These are phyloP conservation scores for Python bivittatus DNA, from an alignment of 2,113 vertebrate genomes.

Conservation along the genomic window DNA sequence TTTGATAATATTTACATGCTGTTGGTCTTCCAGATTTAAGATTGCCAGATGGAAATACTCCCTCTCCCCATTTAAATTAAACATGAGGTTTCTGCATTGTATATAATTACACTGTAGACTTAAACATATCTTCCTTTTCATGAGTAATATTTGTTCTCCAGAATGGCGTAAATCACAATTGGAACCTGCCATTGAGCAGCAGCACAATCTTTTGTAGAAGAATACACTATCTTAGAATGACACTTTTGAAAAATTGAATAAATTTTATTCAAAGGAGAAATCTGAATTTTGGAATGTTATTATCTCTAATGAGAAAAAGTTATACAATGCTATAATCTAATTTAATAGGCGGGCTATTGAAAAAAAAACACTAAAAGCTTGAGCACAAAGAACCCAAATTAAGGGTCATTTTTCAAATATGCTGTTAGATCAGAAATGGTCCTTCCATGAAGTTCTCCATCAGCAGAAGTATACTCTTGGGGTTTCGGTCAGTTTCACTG, in stretches of 20 bases:
- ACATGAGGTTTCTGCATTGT: slow-evolving; percentile 57
- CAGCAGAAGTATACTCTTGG: neutral
- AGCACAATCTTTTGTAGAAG: slow-evolving; percentile 51
- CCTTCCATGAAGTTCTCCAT: neutral
- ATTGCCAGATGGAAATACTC: slow-evolving; percentile 32
- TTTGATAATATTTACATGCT: slow-evolving; percentile 67
- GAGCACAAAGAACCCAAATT: neutral
- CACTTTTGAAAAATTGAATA: slow-evolving; percentile 49
- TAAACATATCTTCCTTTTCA: slow-evolving; percentile 59
- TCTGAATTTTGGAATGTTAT: slow-evolving; percentile 37
- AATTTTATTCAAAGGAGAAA: slow-evolving; percentile 39
- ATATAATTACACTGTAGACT: slow-evolving; percentile 59
- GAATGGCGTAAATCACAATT: slow-evolving; percentile 52
- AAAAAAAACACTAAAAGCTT: neutral
- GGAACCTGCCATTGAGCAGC: slow-evolving; percentile 49
- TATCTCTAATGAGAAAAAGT: neutral
- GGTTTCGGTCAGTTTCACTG: neutral
- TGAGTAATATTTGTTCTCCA: slow-evolving; percentile 65
- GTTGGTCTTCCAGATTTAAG: slow-evolving; percentile 60
- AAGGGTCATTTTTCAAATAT: neutral
- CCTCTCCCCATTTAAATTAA: slow-evolving; percentile 29
- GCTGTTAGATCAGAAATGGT: neutral
- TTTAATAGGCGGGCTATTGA: neutral
- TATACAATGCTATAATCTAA: neutral
- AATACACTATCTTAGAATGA: slow-evolving; percentile 32